Evolutionary conservation across 1,140 invertebrate species (phyloP).

Genomic region (Venturia canescens): DNA sequence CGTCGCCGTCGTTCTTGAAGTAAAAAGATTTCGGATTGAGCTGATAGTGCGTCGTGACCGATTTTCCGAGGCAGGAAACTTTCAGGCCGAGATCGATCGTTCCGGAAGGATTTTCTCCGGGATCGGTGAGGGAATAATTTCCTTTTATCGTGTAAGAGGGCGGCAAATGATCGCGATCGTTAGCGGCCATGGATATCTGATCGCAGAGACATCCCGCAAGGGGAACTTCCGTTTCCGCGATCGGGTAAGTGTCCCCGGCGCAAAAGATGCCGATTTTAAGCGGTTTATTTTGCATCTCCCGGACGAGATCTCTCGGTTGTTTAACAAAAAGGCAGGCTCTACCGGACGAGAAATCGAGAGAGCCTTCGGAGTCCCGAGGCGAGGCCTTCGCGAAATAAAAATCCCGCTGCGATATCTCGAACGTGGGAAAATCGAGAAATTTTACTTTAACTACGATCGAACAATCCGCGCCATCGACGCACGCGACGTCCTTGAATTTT

Average conservation of each 20-base stretch:
- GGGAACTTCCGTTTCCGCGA: conserved; percentile 64
- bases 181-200: conserved; percentile 69
- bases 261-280: conserved; percentile 70
- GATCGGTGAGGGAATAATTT: conserved; percentile 64
- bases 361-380: conserved; percentile 50
- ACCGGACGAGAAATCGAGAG: conserved; percentile 63
- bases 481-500: conserved; percentile 60
- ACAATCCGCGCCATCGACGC: conserved; percentile 58
- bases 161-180: conserved; percentile 65
- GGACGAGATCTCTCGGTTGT: conserved; percentile 66
- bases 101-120: conserved; percentile 68
- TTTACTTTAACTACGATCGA: conserved; percentile 68
- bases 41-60: conserved; percentile 64
- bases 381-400: conserved; percentile 59
- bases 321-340: conserved; percentile 68
- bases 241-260: conserved; percentile 69
- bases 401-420: conserved; percentile 68
- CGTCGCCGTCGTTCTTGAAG: conserved; percentile 60
- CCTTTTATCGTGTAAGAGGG: conserved; percentile 66
- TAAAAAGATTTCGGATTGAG: conserved; percentile 58
- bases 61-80: conserved; percentile 67
- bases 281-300: conserved; percentile 59
- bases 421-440: conserved; percentile 71
- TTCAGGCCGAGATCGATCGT: conserved; percentile 63
- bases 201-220: conserved; percentile 71